Percentiles rank a stretch among this genome's conserved stretches.
Evolutionary conservation across 2,113 vertebrate genomes (phyloP).

Genomic region (Larimichthys polyactis): DNA sequence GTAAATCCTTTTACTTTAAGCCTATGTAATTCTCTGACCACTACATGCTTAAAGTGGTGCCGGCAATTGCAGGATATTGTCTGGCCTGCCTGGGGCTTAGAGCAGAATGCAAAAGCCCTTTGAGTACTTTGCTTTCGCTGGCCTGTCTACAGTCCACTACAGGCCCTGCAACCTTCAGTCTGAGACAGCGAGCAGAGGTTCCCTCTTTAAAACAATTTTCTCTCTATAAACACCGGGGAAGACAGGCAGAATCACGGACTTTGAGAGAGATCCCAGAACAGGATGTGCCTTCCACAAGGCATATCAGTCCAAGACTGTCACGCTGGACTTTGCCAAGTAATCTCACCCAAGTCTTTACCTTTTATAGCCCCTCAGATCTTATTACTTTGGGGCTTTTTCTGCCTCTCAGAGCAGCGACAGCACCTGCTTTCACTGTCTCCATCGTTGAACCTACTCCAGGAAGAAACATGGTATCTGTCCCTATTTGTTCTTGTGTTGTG

Average conservation of each 20-base stretch:
- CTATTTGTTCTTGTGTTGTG: slow-evolving; percentile 29
- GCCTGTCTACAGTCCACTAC: not conserved
- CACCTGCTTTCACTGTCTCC: slow-evolving; percentile 57
- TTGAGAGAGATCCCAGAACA: slow-evolving; percentile 48
- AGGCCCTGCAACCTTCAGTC: slow-evolving; percentile 20
- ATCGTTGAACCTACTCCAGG: slow-evolving; percentile 42
- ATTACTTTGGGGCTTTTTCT: slow-evolving; percentile 45
- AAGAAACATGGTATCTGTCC: slow-evolving; percentile 55
- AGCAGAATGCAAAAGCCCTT: slow-evolving; percentile 37
- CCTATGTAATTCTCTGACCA: slow-evolving; percentile 67
- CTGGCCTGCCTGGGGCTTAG: slow-evolving; percentile 34
- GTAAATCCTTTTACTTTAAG: slow-evolving; percentile 76
- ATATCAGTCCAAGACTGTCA: slow-evolving; percentile 41
- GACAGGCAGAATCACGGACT: slow-evolving; percentile 19
- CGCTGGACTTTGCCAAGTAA: slow-evolving; percentile 39
- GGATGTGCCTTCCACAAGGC: slow-evolving; percentile 46
- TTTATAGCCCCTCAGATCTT: slow-evolving; percentile 50
- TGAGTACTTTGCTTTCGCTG: slow-evolving; percentile 25
- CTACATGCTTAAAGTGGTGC: slow-evolving; percentile 43
- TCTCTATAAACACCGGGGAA: slow-evolving; percentile 7
- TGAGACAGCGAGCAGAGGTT: not conserved
- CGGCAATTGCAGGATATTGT: slow-evolving; percentile 26
- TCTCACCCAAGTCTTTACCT: slow-evolving; percentile 51
- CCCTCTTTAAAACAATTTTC: slow-evolving; percentile 34
- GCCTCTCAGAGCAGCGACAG: slow-evolving; percentile 30